These are phyloP conservation scores for Trachelus iudaicus DNA, from an alignment of 2,888 invertebrate species.

Conservation along the genomic window DNA sequence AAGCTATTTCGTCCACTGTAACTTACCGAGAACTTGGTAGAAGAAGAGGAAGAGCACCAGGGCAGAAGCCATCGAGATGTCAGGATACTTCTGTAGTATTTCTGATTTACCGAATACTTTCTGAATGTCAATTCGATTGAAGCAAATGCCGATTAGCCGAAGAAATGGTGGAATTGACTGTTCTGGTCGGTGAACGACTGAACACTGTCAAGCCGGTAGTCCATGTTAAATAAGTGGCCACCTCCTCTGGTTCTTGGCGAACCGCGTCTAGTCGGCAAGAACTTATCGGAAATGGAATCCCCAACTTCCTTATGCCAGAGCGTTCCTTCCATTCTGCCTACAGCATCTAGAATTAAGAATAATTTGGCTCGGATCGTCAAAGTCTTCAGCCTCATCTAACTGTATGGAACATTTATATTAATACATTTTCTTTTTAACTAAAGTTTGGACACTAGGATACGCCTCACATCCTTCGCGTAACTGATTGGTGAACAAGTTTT, in stretches of 20 bases:
- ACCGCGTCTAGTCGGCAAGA: constrained; percentile 7
- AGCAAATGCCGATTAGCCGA: neutral
- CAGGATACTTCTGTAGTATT: neutral
- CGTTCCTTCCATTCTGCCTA: neutral
- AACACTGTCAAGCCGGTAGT: constrained; percentile 39
- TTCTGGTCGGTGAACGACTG: constrained; percentile 46
- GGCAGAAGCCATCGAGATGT: neutral
- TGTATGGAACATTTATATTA: no score
- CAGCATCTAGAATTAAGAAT: no score
- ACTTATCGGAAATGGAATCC: neutral
- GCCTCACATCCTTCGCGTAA: neutral
- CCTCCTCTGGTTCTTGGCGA: constrained; percentile 23
- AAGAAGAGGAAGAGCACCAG: neutral
- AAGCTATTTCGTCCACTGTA: neutral
- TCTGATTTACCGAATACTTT: neutral
- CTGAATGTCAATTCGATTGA: neutral
- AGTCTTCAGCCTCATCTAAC: no score
- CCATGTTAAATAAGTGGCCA: constrained; percentile 51
- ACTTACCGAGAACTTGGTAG: neutral
- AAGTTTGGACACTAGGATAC: neutral
- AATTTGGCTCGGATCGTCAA: no score
- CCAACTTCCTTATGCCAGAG: neutral
- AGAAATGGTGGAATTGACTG: neutral
- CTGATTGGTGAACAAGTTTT: neutral
- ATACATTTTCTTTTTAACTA: neutral